Percentiles rank a stretch among this genome's conserved stretches.
These are phyloP conservation scores for Torymus tubicola DNA, from an alignment of 2,888 invertebrate species.

Conservation along the genomic window DNA sequence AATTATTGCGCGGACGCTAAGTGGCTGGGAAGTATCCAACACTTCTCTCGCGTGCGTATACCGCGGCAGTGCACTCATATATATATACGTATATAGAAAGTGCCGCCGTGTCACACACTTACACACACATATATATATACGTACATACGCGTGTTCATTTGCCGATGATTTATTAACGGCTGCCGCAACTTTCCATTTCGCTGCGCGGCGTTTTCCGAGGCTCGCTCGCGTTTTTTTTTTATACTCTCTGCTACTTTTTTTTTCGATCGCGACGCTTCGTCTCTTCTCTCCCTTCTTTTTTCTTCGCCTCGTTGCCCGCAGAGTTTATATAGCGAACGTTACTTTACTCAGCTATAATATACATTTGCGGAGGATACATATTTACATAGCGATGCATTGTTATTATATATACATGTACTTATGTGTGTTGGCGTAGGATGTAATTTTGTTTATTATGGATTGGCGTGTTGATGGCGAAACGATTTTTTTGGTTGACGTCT, in stretches of 20 bases:
- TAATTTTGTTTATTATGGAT: too few relatives aligned
- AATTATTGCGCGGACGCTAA: slow-evolving; percentile 43
- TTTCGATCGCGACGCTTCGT: background rate
- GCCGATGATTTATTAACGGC: slow-evolving; percentile 46
- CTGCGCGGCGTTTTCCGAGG: slow-evolving; percentile 21
- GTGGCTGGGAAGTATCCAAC: slow-evolving; percentile 42
- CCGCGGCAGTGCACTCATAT: background rate
- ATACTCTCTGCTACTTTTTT: slow-evolving; percentile 5
- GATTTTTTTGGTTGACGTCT: too few relatives aligned
- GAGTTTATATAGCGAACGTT: background rate
- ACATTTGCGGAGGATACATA: too few relatives aligned
- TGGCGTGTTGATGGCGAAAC: too few relatives aligned
- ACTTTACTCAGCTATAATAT: too few relatives aligned
- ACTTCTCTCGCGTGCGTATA: slow-evolving; percentile 30
- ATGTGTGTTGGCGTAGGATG: too few relatives aligned
- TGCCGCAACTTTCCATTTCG: slow-evolving; percentile 46
- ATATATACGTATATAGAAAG: slow-evolving; percentile 23
- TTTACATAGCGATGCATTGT: too few relatives aligned
- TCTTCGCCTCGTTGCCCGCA: background rate
- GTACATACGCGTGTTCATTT: slow-evolving; percentile 33
- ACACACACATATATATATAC: too few relatives aligned
- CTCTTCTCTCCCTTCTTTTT: background rate
- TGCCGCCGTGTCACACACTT: background rate
- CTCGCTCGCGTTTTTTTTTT: background rate
- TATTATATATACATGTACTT: too few relatives aligned